Base-by-base conservation (phyloP, 2,113 vertebrate species). In the Cheirogaleus medius region DNA sequence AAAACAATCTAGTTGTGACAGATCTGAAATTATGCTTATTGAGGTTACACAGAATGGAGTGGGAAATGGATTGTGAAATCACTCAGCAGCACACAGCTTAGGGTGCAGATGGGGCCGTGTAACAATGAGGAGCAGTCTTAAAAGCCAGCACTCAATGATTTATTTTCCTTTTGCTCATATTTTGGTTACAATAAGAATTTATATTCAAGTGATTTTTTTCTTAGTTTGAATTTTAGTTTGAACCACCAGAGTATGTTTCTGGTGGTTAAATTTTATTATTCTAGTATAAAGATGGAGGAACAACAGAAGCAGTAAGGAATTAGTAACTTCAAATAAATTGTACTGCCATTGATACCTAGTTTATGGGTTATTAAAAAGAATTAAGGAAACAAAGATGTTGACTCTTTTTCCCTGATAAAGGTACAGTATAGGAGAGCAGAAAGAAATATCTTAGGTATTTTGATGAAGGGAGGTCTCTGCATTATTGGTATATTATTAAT, bases 121-220 rank as follows among this genome's bases (percentile, higher is more conserved):
- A 71, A 87, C 15, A 94, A 92, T n/a, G 6, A 27, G 2, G 77
- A 47, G 8, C 11, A 54, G 10, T 63, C 81, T 92, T 44, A 39
- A 87, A 90, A 86, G 20, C n/a, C 29, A 91, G 4, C 17, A 25
- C 2, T 56, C 21, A 91, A 39, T 17, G 18, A 49, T 42, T 27
- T 56, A 18, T 80, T 82, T 85, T 84, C 10, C 29, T 54, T 76
- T 83, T 44, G 27, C 49, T 52, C 69, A 87, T 27, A 76, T 90
- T 91, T 95, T 83, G 23, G 34, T 92, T 87, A 77, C 13, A 83
- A n/a, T 86, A 94, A 84, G 25, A 71, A 42, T 81, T 84, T 90
- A 73, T 23, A 77, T 82, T 95, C 3, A 13, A 76, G n/a, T 29
- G 2, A 17, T 20, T 49, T 11, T 21, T 49, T 81, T 89, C 92